Percentiles rank a stretch among this genome's conserved stretches.
phyloP scores from a whole-genome alignment of 2,888 invertebrate species.

The Mimachlamys varia region DNA sequence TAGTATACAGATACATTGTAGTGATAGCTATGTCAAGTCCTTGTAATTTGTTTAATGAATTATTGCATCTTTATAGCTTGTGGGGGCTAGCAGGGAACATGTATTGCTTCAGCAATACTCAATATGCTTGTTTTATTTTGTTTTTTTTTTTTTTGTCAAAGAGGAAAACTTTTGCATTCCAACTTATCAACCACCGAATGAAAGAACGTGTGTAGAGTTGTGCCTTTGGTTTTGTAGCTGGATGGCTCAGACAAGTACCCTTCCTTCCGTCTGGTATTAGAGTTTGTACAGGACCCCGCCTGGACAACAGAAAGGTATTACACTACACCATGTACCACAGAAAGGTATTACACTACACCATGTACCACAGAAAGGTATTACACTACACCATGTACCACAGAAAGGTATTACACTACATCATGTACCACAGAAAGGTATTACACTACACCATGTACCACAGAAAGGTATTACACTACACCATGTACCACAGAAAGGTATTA shows the following conservation, averaged over 20 bases:
- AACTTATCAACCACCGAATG: background rate
- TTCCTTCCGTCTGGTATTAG: slow-evolving; percentile 78
- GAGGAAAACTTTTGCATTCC: too few species aligned
- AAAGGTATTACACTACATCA: background rate
- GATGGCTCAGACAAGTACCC: slow-evolving; percentile 77
- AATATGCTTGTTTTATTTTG: too few species aligned
- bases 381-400: slow-evolving; percentile 54
- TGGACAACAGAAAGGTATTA: slow-evolving; percentile 76
- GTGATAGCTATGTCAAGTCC: too few species aligned
- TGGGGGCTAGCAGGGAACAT: too few species aligned
- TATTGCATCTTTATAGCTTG: too few species aligned
- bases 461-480: background rate
- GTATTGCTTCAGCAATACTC: too few species aligned
- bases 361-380: background rate
- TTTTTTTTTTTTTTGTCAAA: too few species aligned
- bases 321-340: slow-evolving; percentile 56
- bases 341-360: slow-evolving; percentile 47
- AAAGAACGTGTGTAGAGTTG: background rate
- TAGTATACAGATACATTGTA: too few species aligned
- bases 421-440: background rate
- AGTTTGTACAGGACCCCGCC: slow-evolving; percentile 79
- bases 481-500: background rate
- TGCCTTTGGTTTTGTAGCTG: slow-evolving; percentile 58
- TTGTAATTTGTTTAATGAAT: too few species aligned
- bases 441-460: background rate